A percentile compares a stretch with the other conserved stretches of the same genome.
phyloP scores from a whole-genome alignment of 2,113 vertebrate genomes.

The Ardeotis arabs region DNA sequence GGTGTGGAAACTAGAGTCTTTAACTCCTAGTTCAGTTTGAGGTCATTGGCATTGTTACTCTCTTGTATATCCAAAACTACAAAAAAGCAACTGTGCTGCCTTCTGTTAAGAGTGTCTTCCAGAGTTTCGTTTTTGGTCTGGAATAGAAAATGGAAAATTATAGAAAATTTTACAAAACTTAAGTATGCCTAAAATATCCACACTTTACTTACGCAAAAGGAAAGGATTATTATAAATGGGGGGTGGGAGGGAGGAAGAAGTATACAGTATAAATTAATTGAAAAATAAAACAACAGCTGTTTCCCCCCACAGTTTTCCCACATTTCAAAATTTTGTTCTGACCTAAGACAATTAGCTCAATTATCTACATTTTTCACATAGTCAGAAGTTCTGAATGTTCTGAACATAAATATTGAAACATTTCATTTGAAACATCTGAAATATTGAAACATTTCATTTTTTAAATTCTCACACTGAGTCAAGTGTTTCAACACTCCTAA shows the following conservation, averaged over 20 bases:
- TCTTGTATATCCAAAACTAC: background rate
- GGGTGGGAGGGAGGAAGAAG: accelerated
- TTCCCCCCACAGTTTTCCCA: background rate
- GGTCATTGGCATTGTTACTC: background rate
- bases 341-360: background rate
- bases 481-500: background rate
- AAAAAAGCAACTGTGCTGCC: background rate
- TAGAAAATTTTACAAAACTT: background rate
- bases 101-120: background rate
- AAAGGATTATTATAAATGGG: background rate
- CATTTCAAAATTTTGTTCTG: background rate
- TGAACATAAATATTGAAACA: background rate
- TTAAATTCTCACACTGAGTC: background rate
- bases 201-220: background rate
- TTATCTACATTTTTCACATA: background rate
- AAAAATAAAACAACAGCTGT: background rate
- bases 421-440: background rate
- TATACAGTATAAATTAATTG: background rate
- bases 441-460: background rate
- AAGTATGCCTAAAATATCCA: background rate
- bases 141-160: background rate
- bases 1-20: background rate
- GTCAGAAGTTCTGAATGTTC: background rate
- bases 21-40: background rate
- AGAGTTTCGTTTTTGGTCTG: background rate